Percentiles rank a stretch among this genome's conserved stretches.
Evolutionary conservation across 2,113 vertebrate species (phyloP).

Genomic region (Cryptotis parvus): DNA sequence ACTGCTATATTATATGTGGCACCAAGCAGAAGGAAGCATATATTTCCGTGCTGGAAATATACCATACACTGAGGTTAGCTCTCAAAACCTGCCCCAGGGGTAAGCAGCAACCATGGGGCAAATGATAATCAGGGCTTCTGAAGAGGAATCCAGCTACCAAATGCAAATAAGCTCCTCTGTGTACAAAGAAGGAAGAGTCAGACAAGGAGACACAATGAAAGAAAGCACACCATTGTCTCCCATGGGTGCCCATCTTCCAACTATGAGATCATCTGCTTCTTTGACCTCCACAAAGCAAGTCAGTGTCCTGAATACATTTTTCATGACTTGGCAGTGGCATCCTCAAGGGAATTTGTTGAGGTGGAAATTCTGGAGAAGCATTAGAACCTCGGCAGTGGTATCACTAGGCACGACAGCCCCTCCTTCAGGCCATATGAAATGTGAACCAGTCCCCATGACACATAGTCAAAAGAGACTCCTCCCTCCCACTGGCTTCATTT

Average conservation of each 20-base stretch:
- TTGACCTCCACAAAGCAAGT: neutral
- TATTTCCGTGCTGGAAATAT: neutral
- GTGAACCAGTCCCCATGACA: neutral
- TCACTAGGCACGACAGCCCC: neutral
- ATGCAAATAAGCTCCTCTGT: neutral
- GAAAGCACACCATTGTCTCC: neutral
- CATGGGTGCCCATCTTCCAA: neutral
- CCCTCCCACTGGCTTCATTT: neutral
- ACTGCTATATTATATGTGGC: no score
- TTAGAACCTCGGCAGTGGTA: neutral
- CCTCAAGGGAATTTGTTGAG: neutral
- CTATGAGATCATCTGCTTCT: neutral
- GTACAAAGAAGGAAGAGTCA: neutral
- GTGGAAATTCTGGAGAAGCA: conserved; percentile 22
- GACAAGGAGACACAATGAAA: neutral
- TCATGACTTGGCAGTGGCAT: conserved; percentile 17
- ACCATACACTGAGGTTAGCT: neutral
- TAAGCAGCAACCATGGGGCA: neutral
- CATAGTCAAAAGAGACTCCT: conserved; percentile 14
- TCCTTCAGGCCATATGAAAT: neutral
- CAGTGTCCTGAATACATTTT: conserved; percentile 50
- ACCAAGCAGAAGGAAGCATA: no score
- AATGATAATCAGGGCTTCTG: neutral
- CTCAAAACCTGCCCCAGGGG: neutral
- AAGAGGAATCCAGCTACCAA: neutral